Base-by-base conservation (phyloP, 2,797 vertebrate species). In the Bovichtus diacanthus region DNA sequence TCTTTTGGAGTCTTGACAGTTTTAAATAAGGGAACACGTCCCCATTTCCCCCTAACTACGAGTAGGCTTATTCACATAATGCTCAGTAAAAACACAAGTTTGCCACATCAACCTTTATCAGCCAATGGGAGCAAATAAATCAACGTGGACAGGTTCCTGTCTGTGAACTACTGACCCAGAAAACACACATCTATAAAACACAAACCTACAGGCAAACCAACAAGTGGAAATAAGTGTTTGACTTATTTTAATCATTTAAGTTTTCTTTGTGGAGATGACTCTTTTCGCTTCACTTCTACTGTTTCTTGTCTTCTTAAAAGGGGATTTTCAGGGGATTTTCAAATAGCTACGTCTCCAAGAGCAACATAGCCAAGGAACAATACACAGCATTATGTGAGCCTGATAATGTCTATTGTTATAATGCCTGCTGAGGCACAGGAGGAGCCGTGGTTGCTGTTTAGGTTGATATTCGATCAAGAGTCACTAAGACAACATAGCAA, bases 381-480 rank as follows among this genome's bases (percentile, higher is more conserved):
- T 2, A 27, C 39, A 34, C 6, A 19, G 59, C 41, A 58, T 53
- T 74, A 59, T 75, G 47, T 4, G 0, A 62, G 72, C 29, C 44
- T 47, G 9, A 69, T 59, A 54, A 76, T 83, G 50, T 55, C 66
- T 60, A 82, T 86, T 86, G 83, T 89, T 65, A 50, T 41, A 72
- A 74, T 0, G 29, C 19, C 51, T 43, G 47, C 62, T 15, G 69
- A 73, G 78, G 69, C 65, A 56, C 60, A 70, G 70, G 68, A 84
- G 75, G 81, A 74, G 83, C 62, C 3, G 6, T 21, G 1, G 60
- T 68, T 77, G 16, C 56, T 67, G 53, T 64, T 71, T 49, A 73
- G 71, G n/a, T 12, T 67, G 80, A 85, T 83, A 92, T 75, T 53
- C 77, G 81, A 92, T 80, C 71, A 23, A 19, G 34, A 68, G 61